Conservation (phyloP, 2,797 vertebrate species). For the Sebastes kiyomatsui region DNA sequence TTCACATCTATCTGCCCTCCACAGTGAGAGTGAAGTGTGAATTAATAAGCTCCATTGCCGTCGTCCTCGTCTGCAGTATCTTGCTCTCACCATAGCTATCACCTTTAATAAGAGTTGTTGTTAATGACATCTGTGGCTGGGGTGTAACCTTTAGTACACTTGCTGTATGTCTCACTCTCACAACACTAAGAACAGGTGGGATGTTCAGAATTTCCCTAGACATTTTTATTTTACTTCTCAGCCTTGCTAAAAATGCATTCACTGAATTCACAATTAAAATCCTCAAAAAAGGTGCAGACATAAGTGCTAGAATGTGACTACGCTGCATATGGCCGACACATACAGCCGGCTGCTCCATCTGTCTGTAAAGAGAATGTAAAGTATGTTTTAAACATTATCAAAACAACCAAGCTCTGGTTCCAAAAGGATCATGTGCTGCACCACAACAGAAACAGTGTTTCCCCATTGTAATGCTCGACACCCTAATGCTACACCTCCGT, state of each 20-base stretch:
- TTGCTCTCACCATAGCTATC: conserved; percentile 66
- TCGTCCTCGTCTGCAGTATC: conserved; percentile 42
- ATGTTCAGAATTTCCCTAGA: conserved; percentile 26
- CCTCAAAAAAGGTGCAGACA: background rate
- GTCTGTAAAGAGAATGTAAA: background rate
- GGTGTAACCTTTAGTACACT: conserved; percentile 71
- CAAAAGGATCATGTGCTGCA: background rate
- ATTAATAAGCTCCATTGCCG: conserved; percentile 55
- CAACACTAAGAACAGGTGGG: conserved; percentile 35
- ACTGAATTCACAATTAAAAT: conserved; percentile 9
- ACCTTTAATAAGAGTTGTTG: conserved; percentile 74
- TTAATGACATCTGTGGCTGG: conserved; percentile 69
- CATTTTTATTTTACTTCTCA: conserved; percentile 40
- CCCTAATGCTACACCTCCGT: background rate
- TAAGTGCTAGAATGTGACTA: conserved; percentile 1
- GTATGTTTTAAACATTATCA: background rate
- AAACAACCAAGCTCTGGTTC: background rate
- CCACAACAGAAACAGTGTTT: background rate
- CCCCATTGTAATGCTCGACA: background rate
- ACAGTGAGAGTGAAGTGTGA: conserved; percentile 60
- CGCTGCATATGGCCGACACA: background rate
- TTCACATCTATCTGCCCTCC: conserved; percentile 17
- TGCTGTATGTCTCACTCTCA: conserved; percentile 38
- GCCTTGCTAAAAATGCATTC: background rate
- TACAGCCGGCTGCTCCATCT: background rate